These are phyloP conservation scores for Pimephales promelas DNA, from an alignment of 2,113 vertebrate genomes.

Conservation along the genomic window DNA sequence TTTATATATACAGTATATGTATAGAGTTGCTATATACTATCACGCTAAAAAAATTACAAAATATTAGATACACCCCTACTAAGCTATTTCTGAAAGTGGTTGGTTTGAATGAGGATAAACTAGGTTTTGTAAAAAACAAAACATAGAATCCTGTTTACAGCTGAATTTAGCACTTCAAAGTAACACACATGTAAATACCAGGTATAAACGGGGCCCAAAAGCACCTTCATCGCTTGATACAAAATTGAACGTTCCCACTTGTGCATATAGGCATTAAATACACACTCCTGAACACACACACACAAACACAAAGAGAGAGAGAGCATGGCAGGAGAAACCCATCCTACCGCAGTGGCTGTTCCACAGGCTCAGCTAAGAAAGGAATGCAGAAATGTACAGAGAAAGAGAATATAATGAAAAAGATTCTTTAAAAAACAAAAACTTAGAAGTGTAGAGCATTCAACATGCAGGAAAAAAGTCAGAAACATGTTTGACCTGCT, in stretches of 20 bases:
- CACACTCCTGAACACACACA: conserved; percentile 42
- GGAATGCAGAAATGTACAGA: conserved; percentile 79
- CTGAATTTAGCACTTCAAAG: background rate
- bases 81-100: background rate
- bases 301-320: conserved; percentile 49
- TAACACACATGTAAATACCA: background rate
- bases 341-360: conserved; percentile 96
- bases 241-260: background rate
- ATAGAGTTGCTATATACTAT: background rate
- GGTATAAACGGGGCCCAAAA: conserved; percentile 4
- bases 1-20: too few species aligned
- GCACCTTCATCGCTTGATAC: background rate
- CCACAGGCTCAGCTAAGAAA: conserved; percentile 92
- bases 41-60: background rate
- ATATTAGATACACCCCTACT: background rate
- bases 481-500: background rate
- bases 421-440: conserved; percentile 50
- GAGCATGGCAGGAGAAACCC: conserved; percentile 58
- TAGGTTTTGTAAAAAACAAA: background rate
- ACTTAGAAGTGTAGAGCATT: conserved; percentile 60
- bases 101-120: background rate
- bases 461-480: conserved; percentile 56
- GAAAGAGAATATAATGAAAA: conserved; percentile 72
- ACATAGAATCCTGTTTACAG: background rate
- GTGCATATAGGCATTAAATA: conserved; percentile 31